Evolutionary conservation across 2,797 vertebrate genomes (phyloP).

Genomic region (Sebastes iracundus): DNA sequence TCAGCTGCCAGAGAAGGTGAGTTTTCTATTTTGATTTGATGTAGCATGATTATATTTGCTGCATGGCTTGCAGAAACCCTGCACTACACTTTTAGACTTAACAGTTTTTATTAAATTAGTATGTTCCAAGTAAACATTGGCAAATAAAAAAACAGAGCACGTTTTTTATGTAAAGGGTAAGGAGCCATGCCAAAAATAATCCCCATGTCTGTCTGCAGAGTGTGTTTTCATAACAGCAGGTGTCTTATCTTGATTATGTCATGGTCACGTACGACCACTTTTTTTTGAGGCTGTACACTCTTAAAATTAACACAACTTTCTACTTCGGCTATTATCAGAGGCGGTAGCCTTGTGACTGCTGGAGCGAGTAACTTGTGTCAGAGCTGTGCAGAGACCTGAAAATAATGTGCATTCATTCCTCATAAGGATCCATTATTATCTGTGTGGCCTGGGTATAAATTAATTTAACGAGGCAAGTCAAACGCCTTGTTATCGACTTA

Average conservation of each 20-base stretch:
- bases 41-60: not conserved
- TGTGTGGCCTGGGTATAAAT: not conserved
- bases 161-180: not conserved
- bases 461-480: not conserved
- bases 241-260: not conserved
- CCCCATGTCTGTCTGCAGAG: not conserved
- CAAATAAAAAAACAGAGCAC: not conserved
- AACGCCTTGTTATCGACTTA: not conserved
- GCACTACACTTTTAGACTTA: not conserved
- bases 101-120: not conserved
- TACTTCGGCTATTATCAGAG: not conserved
- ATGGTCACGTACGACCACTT: not conserved
- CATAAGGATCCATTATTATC: not conserved
- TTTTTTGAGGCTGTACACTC: not conserved
- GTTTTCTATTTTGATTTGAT: not conserved
- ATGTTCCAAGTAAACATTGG: not conserved
- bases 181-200: not conserved
- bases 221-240: not conserved
- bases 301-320: not conserved
- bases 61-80: not conserved
- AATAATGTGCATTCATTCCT: not conserved
- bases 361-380: not conserved
- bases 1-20: constrained; percentile 94
- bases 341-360: not conserved
- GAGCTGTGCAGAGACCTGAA: not conserved